phyloP scores from a whole-genome alignment of 2,113 vertebrate species.

The Equus przewalskii region DNA sequence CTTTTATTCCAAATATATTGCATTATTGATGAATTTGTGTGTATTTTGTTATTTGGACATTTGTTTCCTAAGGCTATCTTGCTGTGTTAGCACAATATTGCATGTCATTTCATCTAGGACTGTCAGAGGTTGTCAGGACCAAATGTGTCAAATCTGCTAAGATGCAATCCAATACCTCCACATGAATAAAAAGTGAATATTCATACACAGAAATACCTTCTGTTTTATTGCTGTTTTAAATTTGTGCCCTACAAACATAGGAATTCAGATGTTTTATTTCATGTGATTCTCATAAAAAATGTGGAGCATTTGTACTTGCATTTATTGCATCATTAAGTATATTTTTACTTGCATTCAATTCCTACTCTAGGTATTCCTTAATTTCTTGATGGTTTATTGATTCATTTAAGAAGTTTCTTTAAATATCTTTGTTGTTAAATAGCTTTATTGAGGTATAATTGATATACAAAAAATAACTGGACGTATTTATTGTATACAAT shows the following conservation, averaged over 20 bases:
- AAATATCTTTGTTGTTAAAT: neutral
- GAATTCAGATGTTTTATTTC: neutral
- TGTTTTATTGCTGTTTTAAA: neutral
- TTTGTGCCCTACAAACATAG: neutral
- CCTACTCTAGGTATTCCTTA: neutral
- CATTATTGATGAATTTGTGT: neutral
- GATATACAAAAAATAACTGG: neutral
- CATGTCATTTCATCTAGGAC: neutral
- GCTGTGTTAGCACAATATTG: neutral
- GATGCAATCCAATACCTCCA: neutral
- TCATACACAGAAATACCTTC: neutral
- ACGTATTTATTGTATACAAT: neutral
- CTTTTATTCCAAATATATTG: neutral
- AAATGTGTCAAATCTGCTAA: neutral
- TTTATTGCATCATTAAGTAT: conserved; percentile 4
- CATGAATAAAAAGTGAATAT: conserved; percentile 16
- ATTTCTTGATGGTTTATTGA: neutral
- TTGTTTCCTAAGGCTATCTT: conserved; percentile 9
- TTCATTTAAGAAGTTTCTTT: neutral
- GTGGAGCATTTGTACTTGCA: neutral
- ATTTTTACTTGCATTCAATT: neutral
- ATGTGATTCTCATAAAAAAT: neutral
- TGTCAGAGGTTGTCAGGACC: neutral
- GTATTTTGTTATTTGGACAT: neutral
- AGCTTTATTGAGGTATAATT: neutral